Percentiles rank a stretch among this genome's conserved stretches.
phyloP scores from a whole-genome alignment of 2,113 vertebrate species.

The Thamnaconus septentrionalis region DNA sequence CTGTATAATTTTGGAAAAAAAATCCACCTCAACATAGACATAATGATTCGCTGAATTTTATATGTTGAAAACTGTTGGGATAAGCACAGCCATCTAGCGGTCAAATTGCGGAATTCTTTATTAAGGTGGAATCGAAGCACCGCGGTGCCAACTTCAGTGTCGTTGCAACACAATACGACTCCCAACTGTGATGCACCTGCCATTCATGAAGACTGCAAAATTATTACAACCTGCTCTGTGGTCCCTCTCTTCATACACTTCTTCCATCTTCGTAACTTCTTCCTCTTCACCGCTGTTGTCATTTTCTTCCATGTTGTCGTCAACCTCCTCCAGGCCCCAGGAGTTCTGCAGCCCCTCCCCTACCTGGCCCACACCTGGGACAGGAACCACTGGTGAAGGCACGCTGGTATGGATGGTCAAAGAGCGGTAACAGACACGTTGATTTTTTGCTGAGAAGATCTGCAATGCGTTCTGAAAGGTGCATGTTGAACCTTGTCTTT shows the following conservation, averaged over 20 bases:
- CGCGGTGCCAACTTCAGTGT: neutral
- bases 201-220: neutral
- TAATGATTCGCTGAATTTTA: too few species aligned
- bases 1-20: too few species aligned
- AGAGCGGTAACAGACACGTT: constrained; percentile 30
- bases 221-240: constrained; percentile 13
- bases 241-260: constrained; percentile 29
- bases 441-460: too few species aligned
- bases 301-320: constrained; percentile 64
- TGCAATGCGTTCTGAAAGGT: too few species aligned
- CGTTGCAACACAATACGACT: neutral
- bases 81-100: too few species aligned
- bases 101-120: neutral
- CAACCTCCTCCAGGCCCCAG: constrained; percentile 85
- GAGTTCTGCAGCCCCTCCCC: constrained; percentile 84
- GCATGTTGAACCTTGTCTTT: too few species aligned
- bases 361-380: constrained; percentile 87
- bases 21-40: too few species aligned
- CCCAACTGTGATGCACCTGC: too few species aligned
- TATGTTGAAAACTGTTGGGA: too few species aligned
- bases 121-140: neutral
- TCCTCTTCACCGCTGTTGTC: constrained; percentile 42
- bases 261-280: constrained; percentile 42
- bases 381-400: constrained; percentile 79
- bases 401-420: constrained; percentile 77